Base-by-base conservation (phyloP, 2,113 vertebrate species). In the Odocoileus virginianus region DNA sequence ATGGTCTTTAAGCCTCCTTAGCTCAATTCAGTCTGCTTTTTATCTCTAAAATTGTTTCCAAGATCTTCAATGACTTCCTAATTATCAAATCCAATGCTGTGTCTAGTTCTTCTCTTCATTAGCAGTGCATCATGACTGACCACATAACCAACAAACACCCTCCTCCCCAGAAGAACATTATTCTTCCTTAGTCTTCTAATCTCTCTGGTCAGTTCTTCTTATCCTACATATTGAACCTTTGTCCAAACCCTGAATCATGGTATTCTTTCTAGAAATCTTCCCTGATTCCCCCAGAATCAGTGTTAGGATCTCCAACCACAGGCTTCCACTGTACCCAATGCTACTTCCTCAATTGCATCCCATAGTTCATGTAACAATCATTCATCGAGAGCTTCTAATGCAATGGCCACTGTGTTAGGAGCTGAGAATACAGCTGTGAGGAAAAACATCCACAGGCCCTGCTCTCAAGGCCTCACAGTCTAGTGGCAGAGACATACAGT, bases 1-100 rank as follows among this genome's bases (percentile, higher is more conserved):
- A 33, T 91, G 83, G 55, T 94, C 67, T 88, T 96, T 92, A 87
- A 67, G 50, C 57, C 33, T 78, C 91, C 91, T 87, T 89, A 91
- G 91, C 28, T 95, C 88, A 95, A 64, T 91, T 89, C 93, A 90
- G 57, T 91, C 74, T 83, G 36, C 30, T 28, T 89, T 98, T 95
- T 84, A 91, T 17, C 40, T 87, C 71, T 64, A 43, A 94, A 94
- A 89, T 50, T 96, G 13, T 94, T 96, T 79, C 86, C 50, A 58
- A 87, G 28, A 16, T 91, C n/a, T 71, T 36, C 60, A 89, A 7
- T 87, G 71, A 74, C 47, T 97, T 92, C 43, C 61, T 86, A 87
- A 45, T 91, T 97, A 93, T 86, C 95, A 60, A 43, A 82, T 74
- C 57, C 64, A 61, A 87, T n/a, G 58, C n/a, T 83, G 15, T 54